Conservation (phyloP, 2,888 invertebrate species). For the Sisyra nigra region DNA sequence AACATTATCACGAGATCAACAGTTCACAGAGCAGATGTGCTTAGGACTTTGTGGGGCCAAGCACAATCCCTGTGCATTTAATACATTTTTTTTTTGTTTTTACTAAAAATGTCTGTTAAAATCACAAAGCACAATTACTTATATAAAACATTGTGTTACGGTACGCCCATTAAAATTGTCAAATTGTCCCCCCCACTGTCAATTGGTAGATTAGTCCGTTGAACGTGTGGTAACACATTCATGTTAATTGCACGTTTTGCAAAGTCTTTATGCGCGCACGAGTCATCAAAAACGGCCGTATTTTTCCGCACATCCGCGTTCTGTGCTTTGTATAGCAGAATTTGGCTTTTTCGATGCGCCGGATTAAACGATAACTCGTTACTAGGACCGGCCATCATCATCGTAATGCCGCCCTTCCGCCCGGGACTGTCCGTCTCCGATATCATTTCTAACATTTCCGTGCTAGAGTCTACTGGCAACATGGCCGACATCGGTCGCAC, state of each 20-base stretch:
- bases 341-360: constrained; percentile 39
- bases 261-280: constrained; percentile 50
- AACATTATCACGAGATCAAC: constrained; percentile 6
- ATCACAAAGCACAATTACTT: constrained; percentile 6
- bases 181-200: constrained; percentile 9
- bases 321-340: constrained; percentile 67
- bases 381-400: constrained; percentile 24
- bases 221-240: constrained; percentile 21
- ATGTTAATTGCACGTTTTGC: constrained; percentile 55
- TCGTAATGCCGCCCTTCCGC: constrained; percentile 20
- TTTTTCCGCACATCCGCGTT: constrained; percentile 74
- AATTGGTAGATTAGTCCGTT: constrained; percentile 22
- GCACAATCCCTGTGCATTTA: background rate
- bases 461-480: constrained; percentile 28
- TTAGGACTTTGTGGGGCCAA: background rate
- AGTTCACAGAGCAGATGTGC: background rate
- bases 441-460: constrained; percentile 46
- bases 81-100: constrained; percentile 1
- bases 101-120: constrained; percentile 2
- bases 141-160: constrained; percentile 2
- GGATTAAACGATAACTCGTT: constrained; percentile 25
- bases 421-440: constrained; percentile 36
- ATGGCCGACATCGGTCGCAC: constrained; percentile 28
- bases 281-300: constrained; percentile 46
- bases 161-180: constrained; percentile 9